Evolutionary conservation across 1,140 invertebrate species (phyloP), one percentile per base, ranked within the genome.

Genomic region (Drosophila malerkotliana): DNA sequence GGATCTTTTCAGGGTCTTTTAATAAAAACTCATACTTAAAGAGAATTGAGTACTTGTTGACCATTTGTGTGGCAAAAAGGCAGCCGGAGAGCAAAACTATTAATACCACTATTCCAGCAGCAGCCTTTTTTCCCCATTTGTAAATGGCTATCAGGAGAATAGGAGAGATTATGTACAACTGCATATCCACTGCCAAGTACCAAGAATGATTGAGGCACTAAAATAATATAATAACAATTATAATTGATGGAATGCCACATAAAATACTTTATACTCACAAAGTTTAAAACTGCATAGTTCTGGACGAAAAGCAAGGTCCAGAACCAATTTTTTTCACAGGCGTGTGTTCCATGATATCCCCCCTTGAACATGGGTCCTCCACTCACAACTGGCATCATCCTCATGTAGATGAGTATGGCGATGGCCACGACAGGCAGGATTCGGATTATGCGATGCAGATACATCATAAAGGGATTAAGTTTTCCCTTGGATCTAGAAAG

Each of bases 181-280:
- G 96, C 71, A 96, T 96, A 84, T 98, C 97, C 54, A 96, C 96
- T 0, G 96, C 95, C 54, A 98, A 92, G 80, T 97, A 98, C 97
- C 97, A 98, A 0, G 96, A 95, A 93, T 96, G 96, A 66, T 96
- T 95, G 94, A 98, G 96, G 80, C 97, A 98, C 96, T 97, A 21
- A 91, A 56, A 93, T 92, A 32, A 26, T 2, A 44, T 18, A 44
- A 0, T 14, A 18, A 18, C 15, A 18, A 44, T 28, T 28, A 28
- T 28, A 6, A 28, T 28, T 5, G 6, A 28, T 6, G 4, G 5
- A 6, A 28, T 1, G 26, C 6, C 5, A 6, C 6, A 28, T 0
- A 28, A 28, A 28, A 28, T 6, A 28, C 5, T 28, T 1, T 28
- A 28, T 28, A 28, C 4, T 77, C 44, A 81, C 72, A 28, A 72